Percentiles rank a stretch among this genome's conserved stretches.
phyloP scores from a whole-genome alignment of 2,797 vertebrate genomes.

The Rhinoraja longicauda region DNA sequence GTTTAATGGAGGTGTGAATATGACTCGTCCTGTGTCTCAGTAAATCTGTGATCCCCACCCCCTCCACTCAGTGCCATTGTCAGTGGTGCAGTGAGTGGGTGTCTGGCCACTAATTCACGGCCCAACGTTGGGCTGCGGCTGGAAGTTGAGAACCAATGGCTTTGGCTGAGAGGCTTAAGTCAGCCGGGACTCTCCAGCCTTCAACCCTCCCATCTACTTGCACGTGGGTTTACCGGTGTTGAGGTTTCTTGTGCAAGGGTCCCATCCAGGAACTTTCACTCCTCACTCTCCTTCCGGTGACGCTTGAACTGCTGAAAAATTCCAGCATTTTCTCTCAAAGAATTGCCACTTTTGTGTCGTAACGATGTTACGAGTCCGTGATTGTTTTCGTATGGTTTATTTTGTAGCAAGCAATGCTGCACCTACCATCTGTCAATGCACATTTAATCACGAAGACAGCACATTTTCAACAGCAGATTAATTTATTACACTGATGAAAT shows the following conservation, averaged over 20 bases:
- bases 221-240: background rate
- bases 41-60: no score
- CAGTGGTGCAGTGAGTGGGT: no score
- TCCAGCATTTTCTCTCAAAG: background rate
- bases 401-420: conserved; percentile 24
- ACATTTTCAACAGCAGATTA: conserved; percentile 33
- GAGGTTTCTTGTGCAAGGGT: no score
- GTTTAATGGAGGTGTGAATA: no score
- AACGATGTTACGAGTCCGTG: background rate
- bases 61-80: no score
- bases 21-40: no score
- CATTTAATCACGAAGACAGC: conserved; percentile 26
- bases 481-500: conserved; percentile 24
- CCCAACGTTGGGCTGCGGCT: no score
- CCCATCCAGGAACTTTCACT: background rate
- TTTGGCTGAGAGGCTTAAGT: no score
- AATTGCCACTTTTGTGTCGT: no score
- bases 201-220: background rate
- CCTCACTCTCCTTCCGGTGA: background rate
- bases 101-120: no score
- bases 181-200: background rate
- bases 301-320: no score
- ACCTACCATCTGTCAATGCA: conserved; percentile 27
- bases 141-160: no score
- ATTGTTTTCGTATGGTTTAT: conserved; percentile 15